Base-by-base conservation (phyloP, 2,888 invertebrate species). In the Leucoptera coffeella region DNA sequence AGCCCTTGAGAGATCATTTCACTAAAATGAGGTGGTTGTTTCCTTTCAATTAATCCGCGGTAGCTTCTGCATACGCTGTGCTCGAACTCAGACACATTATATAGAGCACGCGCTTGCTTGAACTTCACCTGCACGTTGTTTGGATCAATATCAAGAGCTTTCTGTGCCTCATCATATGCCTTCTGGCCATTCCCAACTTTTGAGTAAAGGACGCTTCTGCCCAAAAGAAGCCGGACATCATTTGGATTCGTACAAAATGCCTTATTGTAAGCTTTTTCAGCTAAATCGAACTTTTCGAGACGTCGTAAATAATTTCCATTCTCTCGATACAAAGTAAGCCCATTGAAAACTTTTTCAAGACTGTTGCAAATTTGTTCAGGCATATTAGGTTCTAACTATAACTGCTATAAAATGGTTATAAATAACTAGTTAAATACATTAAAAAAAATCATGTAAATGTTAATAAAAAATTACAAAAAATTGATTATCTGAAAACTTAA, bases 71-170 rank as follows among this genome's bases (percentile, higher is more conserved):
- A 58, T 3, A 67, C 55, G 2, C 64, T 62, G 20, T 55, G 47
- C 30, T 69, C 69, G 31, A 67, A 69, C 35, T 69, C 64, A 1
- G 60, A 58, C 61, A 67, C 59, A 8, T 62, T 60, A 35, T 69
- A 67, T 50, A 64, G 47, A 10, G 67, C 69, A 2, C 61, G 53
- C 2, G 64, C 49, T 35, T 67, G 64, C 65, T 64, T 64, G 33
- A 61, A 60, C 11, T 52, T 48, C 2, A 69, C 67, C 12, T 45
- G 52, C 61, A 67, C 62, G 34, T 64, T 65, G 1, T 32, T 37
- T 2, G 69, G 67, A 33, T 56, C 58, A 8, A 67, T 41, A 33
- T 56, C 52, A 14, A 67, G 53, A 2, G 69, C 69, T 14, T 59
- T 36, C 34, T 67, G 62, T 1, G 69, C 69, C 33, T 65, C 64